Base-by-base conservation (phyloP, 2,797 vertebrate genomes). In the Falco biarmicus region DNA sequence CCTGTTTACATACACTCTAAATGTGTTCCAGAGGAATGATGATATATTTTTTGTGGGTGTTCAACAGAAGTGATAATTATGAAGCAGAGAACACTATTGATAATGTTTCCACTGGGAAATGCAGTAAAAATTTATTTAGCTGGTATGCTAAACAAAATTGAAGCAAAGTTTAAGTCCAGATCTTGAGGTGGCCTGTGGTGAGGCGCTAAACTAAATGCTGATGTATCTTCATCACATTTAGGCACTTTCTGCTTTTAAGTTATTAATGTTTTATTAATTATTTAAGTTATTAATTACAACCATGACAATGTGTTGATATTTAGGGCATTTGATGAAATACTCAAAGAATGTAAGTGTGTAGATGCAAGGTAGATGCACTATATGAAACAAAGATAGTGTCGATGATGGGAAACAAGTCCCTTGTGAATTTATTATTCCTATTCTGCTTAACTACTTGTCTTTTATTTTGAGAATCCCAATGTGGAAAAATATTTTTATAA, bases 401-500 rank as follows among this genome's bases (percentile, higher is more conserved):
- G 24, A n/a, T 87, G 45, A 68, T 66, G 48, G 54, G 71, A 89
- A 50, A 51, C 0, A 0, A 48, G 31, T 41, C 81, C 13, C 13
- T 51, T 54, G 19, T 87, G 84, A 61, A 68, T 77, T 79, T 15
- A 21, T 84, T 95, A 31, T 83, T 82, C 37, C 43, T 87, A 2
- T 68, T 89, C n/a, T 93, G 32, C 71, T 82, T 60, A 79, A 76
- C 43, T 84, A 9, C 88, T 78, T 94, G 29, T 16, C 25, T 87
- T 57, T 82, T 88, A 73, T 47, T 95, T 90, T 82, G 50, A 85
- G 54, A 87, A 68, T 90, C 50, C 29, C 32, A 71, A 0, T 32
- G 47, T 77, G 57, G 48, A 90, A 95, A 94, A 92, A 92, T 69
- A 87, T 89, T 93, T 95, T 85, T 89, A 9, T 82, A 64, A 73